Conservation (phyloP, 2,113 vertebrate genomes). For the Percina caprodes region DNA sequence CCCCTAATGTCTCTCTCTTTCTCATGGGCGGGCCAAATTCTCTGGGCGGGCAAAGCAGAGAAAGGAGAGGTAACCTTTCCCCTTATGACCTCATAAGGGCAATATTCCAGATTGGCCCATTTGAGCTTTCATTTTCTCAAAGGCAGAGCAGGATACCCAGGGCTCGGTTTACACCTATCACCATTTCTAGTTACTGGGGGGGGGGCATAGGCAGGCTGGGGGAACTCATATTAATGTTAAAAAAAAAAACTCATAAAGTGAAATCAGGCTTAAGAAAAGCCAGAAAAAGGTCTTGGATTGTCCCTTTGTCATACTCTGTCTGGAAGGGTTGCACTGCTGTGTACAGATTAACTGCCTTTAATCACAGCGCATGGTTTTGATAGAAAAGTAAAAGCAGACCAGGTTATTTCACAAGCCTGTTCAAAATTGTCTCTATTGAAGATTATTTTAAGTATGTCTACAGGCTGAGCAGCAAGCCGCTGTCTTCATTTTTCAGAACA, state of each 20-base stretch:
- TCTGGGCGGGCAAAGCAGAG: too few species aligned
- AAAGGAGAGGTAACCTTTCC: too few species aligned
- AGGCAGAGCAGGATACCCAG: too few species aligned
- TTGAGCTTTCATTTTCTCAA: too few species aligned
- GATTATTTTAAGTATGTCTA: constrained; percentile 2
- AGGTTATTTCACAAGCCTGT: background rate
- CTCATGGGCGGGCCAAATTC: too few species aligned
- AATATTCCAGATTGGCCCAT: too few species aligned
- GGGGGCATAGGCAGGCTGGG: too few species aligned
- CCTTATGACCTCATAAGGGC: too few species aligned
- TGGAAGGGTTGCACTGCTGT: background rate
- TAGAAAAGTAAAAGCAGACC: background rate
- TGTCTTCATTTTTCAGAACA: constrained; percentile 26
- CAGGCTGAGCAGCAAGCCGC: background rate
- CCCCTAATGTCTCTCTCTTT: too few species aligned
- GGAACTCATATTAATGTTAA: too few species aligned
- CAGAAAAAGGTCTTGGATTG: background rate
- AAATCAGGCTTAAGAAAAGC: background rate
- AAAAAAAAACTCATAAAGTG: background rate
- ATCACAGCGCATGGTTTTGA: background rate
- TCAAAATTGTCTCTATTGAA: background rate
- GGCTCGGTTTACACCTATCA: too few species aligned
- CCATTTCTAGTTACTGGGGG: too few species aligned
- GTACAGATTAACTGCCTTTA: constrained; percentile 14
- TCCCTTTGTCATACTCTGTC: background rate